These are phyloP conservation scores for Orcinus orca DNA, from an alignment of 2,113 vertebrate species.

Conservation along the genomic window DNA sequence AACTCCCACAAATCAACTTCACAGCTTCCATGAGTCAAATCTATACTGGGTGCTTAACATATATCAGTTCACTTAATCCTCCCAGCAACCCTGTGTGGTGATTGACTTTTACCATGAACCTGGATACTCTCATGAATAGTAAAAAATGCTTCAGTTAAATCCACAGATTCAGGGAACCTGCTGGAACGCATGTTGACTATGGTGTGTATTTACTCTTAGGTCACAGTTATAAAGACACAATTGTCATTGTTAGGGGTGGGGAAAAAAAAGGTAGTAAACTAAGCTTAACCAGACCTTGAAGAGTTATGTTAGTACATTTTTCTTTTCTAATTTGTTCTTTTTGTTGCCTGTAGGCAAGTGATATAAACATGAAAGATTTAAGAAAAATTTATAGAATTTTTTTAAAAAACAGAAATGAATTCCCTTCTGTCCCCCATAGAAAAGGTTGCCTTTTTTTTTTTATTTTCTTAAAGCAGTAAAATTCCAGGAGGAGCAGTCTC, in stretches of 20 bases:
- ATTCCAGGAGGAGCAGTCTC: background rate
- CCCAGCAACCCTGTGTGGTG: background rate
- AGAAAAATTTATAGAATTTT: background rate
- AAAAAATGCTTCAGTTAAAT: background rate
- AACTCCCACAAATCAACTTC: background rate
- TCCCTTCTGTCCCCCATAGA: background rate
- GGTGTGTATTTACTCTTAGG: background rate
- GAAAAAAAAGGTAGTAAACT: background rate
- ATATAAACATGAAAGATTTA: background rate
- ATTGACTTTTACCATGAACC: background rate
- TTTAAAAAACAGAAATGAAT: background rate
- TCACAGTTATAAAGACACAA: background rate
- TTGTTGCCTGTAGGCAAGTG: constrained; percentile 7
- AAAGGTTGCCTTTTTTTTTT: background rate
- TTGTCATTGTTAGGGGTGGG: background rate
- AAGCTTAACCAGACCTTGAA: constrained; percentile 14
- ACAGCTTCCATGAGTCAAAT: background rate
- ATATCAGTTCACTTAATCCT: background rate
- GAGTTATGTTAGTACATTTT: background rate
- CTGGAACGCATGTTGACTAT: background rate
- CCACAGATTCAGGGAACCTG: background rate
- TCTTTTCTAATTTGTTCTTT: background rate
- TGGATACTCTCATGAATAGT: background rate
- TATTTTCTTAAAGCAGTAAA: background rate
- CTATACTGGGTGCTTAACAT: background rate